These are phyloP conservation scores for Drosophila punjabiensis DNA, from an alignment of 1,140 invertebrate genomes.

Conservation along the genomic window DNA sequence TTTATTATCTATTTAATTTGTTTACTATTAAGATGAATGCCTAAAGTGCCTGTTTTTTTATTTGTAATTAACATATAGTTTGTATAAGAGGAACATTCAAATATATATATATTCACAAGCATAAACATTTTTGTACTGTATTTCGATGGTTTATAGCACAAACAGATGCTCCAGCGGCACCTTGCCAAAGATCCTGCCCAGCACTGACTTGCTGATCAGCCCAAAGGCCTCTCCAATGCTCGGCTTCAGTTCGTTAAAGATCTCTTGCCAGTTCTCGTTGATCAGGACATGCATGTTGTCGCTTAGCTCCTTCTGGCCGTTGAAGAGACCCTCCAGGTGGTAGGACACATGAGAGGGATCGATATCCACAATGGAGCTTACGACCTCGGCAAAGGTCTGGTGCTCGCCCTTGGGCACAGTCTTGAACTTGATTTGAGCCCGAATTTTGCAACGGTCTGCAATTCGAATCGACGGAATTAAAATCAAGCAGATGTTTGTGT, in stretches of 20 bases:
- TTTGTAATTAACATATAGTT: constrained; percentile 1
- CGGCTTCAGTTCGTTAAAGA: constrained; percentile 85
- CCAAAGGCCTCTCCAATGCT: constrained; percentile 86
- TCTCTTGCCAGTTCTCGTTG: constrained; percentile 86
- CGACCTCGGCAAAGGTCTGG: constrained; percentile 52
- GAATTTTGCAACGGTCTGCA: constrained; percentile 42
- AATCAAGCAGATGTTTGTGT: background rate
- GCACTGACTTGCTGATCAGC: constrained; percentile 85
- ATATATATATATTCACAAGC: constrained; percentile 37
- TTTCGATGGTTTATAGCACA: background rate
- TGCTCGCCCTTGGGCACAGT: constrained; percentile 41
- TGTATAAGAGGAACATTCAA: constrained; percentile 29
- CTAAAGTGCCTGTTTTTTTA: constrained; percentile 26
- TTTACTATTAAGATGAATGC: constrained; percentile 3
- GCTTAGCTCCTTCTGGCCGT: constrained; percentile 85
- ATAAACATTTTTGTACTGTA: background rate
- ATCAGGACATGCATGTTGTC: constrained; percentile 79
- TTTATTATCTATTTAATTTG: background rate
- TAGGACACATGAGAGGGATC: constrained; percentile 59
- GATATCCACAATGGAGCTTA: constrained; percentile 35
- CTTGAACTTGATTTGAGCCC: constrained; percentile 36
- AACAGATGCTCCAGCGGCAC: constrained; percentile 86
- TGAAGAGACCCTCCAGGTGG: constrained; percentile 84
- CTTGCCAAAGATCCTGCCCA: constrained; percentile 85
- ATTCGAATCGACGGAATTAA: background rate